These are phyloP conservation scores for Odiellus spinosus DNA, from an alignment of 2,888 invertebrate genomes.

Conservation along the genomic window DNA sequence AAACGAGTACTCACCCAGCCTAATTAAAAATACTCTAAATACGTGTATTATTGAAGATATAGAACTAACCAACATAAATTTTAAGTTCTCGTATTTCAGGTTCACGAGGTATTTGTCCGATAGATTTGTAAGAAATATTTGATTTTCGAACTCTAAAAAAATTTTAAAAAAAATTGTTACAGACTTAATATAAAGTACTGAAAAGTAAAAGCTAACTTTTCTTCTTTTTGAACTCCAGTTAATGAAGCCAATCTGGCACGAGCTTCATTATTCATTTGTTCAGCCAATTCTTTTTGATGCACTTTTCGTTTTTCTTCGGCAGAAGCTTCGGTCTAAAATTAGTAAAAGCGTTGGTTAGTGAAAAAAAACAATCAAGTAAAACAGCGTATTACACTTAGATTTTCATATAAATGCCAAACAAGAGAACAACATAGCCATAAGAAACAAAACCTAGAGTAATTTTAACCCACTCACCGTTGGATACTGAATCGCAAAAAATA, in stretches of 20 bases:
- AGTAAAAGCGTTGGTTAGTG: not conserved
- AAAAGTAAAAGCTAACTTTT: conserved; percentile 31
- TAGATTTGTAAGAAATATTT: conserved; percentile 82
- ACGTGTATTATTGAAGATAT: not conserved
- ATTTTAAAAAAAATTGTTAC: too few species aligned
- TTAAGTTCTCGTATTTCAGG: conserved; percentile 82
- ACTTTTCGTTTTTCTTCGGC: conserved; percentile 93
- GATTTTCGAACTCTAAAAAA: conserved; percentile 57
- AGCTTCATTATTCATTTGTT: conserved; percentile 78
- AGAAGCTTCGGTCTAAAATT: conserved; percentile 60
- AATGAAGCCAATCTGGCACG: conserved; percentile 79
- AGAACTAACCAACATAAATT: conserved; percentile 69
- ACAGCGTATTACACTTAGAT: too few species aligned
- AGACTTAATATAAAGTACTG: too few species aligned
- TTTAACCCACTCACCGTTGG: too few species aligned
- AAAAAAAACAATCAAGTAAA: not conserved
- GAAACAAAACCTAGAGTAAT: not conserved
- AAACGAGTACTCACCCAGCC: too few species aligned
- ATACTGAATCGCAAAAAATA: too few species aligned
- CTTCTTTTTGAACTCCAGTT: conserved; percentile 44
- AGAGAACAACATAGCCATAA: conserved; percentile 2
- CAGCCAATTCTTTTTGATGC: conserved; percentile 87
- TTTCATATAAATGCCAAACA: not conserved
- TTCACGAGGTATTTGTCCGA: conserved; percentile 83
- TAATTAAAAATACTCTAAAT: too few species aligned